Percentiles rank a stretch among this genome's conserved stretches.
phyloP scores from a whole-genome alignment of 2,113 vertebrate genomes.

The Ammospiza nelsoni region DNA sequence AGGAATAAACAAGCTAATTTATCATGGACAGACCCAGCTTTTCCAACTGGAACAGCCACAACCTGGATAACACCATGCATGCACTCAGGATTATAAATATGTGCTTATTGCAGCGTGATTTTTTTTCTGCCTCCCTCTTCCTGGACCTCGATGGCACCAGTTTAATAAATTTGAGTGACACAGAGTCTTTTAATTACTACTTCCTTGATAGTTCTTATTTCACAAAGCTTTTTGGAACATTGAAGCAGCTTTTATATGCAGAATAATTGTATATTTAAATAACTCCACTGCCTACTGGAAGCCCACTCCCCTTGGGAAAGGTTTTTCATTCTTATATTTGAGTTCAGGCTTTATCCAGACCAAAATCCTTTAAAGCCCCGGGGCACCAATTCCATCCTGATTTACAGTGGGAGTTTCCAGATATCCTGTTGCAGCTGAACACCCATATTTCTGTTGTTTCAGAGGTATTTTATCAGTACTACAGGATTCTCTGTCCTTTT shows the following conservation, averaged over 20 bases:
- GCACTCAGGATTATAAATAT: not conserved
- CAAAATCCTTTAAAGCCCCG: not conserved
- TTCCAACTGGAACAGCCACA: not conserved
- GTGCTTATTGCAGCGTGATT: fast-evolving
- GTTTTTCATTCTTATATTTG: not conserved
- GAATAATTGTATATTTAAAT: not conserved
- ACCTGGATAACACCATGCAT: fast-evolving
- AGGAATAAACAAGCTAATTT: slow-evolving; percentile 92
- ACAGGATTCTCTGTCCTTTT: not conserved
- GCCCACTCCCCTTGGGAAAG: not conserved
- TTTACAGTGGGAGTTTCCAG: not conserved
- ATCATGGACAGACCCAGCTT: slow-evolving; percentile 69
- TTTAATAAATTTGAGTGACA: not conserved
- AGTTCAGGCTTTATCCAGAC: not conserved
- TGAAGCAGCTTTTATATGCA: not conserved
- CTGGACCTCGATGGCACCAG: not conserved
- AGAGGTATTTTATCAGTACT: fast-evolving
- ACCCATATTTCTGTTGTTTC: fast-evolving
- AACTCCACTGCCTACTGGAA: not conserved
- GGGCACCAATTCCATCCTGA: not conserved
- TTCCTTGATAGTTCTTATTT: not conserved
- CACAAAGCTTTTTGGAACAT: not conserved
- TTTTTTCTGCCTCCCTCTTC: not conserved
- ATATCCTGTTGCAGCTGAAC: fast-evolving
- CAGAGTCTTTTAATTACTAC: fast-evolving